Conservation (phyloP, 2,888 invertebrate species). For the Atherix ibis region DNA sequence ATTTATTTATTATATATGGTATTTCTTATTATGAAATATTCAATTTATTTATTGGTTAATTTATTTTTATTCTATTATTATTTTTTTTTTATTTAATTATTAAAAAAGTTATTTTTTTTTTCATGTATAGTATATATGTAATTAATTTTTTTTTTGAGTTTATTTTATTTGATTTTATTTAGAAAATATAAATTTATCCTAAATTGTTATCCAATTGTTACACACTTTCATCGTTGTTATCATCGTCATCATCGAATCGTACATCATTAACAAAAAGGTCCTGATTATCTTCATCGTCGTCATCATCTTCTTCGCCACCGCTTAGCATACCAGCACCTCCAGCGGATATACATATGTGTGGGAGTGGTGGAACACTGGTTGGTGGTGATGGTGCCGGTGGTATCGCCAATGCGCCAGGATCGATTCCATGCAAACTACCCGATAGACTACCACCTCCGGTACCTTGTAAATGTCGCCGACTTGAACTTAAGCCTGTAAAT, state of each 20-base stretch:
- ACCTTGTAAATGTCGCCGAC: slow-evolving; percentile 32
- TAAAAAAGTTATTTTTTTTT: slow-evolving; percentile 8
- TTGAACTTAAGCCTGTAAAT: slow-evolving; percentile 29
- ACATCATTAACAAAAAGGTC: slow-evolving; percentile 30
- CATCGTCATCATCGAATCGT: slow-evolving; percentile 21
- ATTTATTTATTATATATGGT: too few species aligned
- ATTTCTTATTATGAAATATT: too few species aligned
- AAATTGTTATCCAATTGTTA: slow-evolving; percentile 19
- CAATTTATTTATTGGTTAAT: slow-evolving; percentile 9
- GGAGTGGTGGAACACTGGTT: slow-evolving; percentile 32
- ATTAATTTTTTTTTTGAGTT: slow-evolving; percentile 1
- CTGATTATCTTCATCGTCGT: slow-evolving; percentile 12
- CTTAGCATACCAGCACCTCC: slow-evolving; percentile 19
- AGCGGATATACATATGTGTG: slow-evolving; percentile 25
- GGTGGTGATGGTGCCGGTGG: slow-evolving; percentile 33
- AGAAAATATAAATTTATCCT: slow-evolving; percentile 6
- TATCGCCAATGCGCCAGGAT: slow-evolving; percentile 29
- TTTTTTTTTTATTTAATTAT: slow-evolving; percentile 10
- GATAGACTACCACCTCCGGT: slow-evolving; percentile 31
- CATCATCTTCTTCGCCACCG: slow-evolving; percentile 22
- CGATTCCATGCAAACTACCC: slow-evolving; percentile 32
- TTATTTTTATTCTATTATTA: slow-evolving; percentile 8
- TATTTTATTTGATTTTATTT: slow-evolving; percentile 8
- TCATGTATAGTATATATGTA: slow-evolving; percentile 3
- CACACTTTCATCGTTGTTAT: slow-evolving; percentile 30